phyloP scores from a whole-genome alignment of 2,797 vertebrate species.

The Silurus lanzhouensis region DNA sequence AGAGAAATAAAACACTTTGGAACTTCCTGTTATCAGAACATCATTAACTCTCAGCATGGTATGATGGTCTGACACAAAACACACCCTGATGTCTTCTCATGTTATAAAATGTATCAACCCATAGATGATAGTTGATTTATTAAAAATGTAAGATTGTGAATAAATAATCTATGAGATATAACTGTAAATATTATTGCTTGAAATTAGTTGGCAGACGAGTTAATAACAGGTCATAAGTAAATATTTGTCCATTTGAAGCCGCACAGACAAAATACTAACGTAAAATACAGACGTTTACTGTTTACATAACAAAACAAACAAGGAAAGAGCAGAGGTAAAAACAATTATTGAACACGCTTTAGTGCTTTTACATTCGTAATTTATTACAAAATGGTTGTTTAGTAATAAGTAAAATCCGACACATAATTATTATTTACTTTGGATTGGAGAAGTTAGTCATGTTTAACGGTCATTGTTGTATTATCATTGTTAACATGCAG shows the following conservation, averaged over 20 bases:
- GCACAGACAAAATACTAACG: neutral
- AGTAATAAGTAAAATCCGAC: neutral
- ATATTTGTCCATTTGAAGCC: neutral
- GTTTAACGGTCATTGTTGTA: no score
- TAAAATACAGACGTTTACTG: neutral
- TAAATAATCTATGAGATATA: neutral
- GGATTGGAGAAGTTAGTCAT: no score
- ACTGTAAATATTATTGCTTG: neutral
- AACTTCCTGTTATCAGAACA: neutral
- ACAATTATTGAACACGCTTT: neutral
- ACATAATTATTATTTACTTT: no score
- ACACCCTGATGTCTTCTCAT: neutral
- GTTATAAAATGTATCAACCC: neutral
- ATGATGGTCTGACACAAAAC: constrained; percentile 6
- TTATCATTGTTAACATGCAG: no score
- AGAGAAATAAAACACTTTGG: neutral
- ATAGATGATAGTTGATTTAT: neutral
- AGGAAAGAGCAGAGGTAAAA: neutral
- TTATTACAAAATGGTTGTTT: neutral
- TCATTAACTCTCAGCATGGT: neutral
- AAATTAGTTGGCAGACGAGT: neutral
- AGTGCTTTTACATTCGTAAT: neutral
- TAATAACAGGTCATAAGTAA: no score
- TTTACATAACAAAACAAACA: neutral
- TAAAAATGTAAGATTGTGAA: neutral